Evolutionary conservation across 2,797 vertebrate genomes (phyloP), one percentile per base, ranked within the genome.

Genomic region (Pogonophryne albipinna): DNA sequence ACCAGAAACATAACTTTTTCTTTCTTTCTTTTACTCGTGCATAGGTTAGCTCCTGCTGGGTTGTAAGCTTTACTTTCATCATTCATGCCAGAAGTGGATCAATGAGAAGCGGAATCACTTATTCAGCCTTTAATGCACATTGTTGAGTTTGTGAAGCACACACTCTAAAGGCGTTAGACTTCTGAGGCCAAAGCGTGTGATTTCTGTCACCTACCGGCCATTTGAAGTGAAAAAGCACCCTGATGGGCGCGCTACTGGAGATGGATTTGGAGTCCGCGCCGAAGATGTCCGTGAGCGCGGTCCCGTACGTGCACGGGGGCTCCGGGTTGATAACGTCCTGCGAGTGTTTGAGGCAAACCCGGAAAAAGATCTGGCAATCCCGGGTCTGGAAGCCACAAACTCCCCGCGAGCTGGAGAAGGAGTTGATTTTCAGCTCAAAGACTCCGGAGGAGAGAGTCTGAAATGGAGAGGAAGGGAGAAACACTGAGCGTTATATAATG

Each of bases 371-470:
- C 59, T 87, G 95, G 53, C 97, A 98, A 53, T 95, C 90, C 2
- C 45, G 76, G 17, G 79, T n/a, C 67, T 13, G 23, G 9, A 2
- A 7, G 55, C 57, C 76, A 14, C 95, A 95, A 4, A 91, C 47
- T 27, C 69, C 68, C 47, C 83, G 55, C 3, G 94, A 70, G 78
- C 83, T 92, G 75, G 65, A 92, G 66, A 96, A 96, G 52, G 95
- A 96, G 46, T 95, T 93, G 42, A 98, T 94, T 89, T 96, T 97
- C 82, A 98, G 89, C 83, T 98, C 97, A 53, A 98, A 97, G 64
- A 97, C 92, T 2, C 96, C 97, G 0, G 94, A 93, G 3, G 89
- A 93, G 15, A 76, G 51, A 0, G 81, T 91, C 97, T 98, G 89
- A n/a, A 2, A 27, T 5, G 27, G 45, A 10, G 19, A 9, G 42